phyloP scores from a whole-genome alignment of 1,140 invertebrate genomes.

The Oryctes rhinoceros region DNA sequence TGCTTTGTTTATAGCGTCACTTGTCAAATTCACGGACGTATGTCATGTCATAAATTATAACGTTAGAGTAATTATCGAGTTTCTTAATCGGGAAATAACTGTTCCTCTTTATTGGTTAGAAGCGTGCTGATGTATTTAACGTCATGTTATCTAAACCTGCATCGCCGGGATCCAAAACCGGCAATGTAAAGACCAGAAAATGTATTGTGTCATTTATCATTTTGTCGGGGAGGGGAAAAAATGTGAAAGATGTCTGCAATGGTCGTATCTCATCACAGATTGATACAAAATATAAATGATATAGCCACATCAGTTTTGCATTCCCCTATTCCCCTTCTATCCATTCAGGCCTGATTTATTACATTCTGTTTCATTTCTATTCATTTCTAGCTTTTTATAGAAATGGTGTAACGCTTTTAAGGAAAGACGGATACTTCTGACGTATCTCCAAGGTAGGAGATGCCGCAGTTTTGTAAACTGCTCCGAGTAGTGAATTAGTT shows the following conservation, averaged over 20 bases:
- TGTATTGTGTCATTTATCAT: conserved; percentile 54
- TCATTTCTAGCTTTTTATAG: conserved; percentile 49
- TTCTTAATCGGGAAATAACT: not conserved
- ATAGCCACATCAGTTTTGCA: conserved; percentile 53
- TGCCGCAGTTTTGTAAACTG: not conserved
- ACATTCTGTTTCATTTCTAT: conserved; percentile 51
- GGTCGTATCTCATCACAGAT: conserved; percentile 55
- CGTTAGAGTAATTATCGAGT: not conserved
- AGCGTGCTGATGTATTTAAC: conserved; percentile 26
- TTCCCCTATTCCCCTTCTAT: conserved; percentile 47
- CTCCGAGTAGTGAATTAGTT: not conserved
- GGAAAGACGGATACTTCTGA: not conserved
- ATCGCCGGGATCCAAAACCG: not conserved
- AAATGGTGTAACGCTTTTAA: conserved; percentile 34
- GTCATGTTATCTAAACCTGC: conserved; percentile 16
- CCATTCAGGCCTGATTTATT: conserved; percentile 53
- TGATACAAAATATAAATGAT: conserved; percentile 58
- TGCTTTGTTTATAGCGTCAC: no score
- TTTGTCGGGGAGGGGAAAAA: conserved; percentile 46
- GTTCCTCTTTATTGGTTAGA: not conserved
- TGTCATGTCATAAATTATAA: not conserved
- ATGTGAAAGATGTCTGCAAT: conserved; percentile 51
- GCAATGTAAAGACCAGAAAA: conserved; percentile 31
- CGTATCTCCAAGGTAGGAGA: not conserved
- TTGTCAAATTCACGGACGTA: not conserved